Base-by-base conservation (phyloP, 2,888 invertebrate genomes). In the Oxystoma pomonae region DNA sequence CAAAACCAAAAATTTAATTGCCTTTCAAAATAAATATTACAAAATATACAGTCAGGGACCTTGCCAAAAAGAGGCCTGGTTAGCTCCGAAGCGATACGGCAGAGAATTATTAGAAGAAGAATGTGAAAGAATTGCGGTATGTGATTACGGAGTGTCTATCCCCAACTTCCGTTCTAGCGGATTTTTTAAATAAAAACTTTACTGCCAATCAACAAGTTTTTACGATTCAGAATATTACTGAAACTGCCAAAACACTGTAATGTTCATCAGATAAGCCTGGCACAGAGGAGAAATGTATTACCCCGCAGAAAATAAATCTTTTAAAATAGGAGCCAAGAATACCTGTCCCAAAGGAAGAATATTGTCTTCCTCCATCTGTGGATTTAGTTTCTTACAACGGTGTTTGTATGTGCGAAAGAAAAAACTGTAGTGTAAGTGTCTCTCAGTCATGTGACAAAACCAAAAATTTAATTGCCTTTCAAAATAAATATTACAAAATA, bases 221-320 rank as follows among this genome's bases (percentile, higher is more conserved):
- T n/a, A n/a, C n/a, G n/a, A n/a, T n/a, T n/a, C n/a, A n/a, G n/a
- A n/a, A n/a, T n/a, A n/a, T n/a, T n/a, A n/a, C n/a, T n/a, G n/a
- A n/a, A n/a, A n/a, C n/a, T n/a, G n/a, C n/a, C n/a, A n/a, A n/a
- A n/a, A n/a, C n/a, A n/a, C n/a, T n/a, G n/a, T n/a, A n/a, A n/a
- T n/a, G n/a, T n/a, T n/a, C n/a, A n/a, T n/a, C n/a, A n/a, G n/a
- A n/a, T n/a, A n/a, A n/a, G n/a, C n/a, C n/a, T n/a, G n/a, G n/a
- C n/a, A n/a, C n/a, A n/a, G 89, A 21, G 90, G 90, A 2, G 85
- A 90, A 3, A 83, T 94, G 3, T 94, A 90, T 78, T 90, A 91
- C 71, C 90, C 92, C 0, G 83, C 83, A 56, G 86, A 89, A 50
- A 85, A 87, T 49, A 87, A 87, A 0, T 94, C 94, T 78, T 91